Conservation (phyloP, 2,888 invertebrate species). For the Pyrocoelia pectoralis region DNA sequence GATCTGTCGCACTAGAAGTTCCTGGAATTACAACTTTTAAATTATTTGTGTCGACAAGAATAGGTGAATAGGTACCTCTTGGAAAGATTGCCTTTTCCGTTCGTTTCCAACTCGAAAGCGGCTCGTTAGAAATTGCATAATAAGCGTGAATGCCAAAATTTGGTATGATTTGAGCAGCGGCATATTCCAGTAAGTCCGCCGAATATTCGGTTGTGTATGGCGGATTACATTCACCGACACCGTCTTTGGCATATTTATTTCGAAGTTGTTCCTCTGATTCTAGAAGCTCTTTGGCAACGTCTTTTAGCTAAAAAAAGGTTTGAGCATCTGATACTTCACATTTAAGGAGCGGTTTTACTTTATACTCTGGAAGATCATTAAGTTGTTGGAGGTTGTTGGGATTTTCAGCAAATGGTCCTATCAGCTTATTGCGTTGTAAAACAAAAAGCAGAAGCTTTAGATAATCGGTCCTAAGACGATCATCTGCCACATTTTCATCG, state of each 20-base stretch:
- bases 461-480: slow-evolving; percentile 55
- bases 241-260: slow-evolving; percentile 38
- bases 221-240: slow-evolving; percentile 47
- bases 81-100: slow-evolving; percentile 54
- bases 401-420: slow-evolving; percentile 57
- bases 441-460: slow-evolving; percentile 60
- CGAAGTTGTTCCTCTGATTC: slow-evolving; percentile 48
- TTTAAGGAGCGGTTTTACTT: slow-evolving; percentile 41
- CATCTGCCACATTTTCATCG: slow-evolving; percentile 46
- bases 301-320: slow-evolving; percentile 45
- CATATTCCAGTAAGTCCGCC: slow-evolving; percentile 59
- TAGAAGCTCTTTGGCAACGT: slow-evolving; percentile 54
- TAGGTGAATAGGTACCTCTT: slow-evolving; percentile 48
- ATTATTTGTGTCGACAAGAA: neutral
- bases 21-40: neutral
- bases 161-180: slow-evolving; percentile 61
- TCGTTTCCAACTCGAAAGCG: slow-evolving; percentile 57
- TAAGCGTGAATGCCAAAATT: slow-evolving; percentile 63
- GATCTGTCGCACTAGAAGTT: slow-evolving; percentile 5
- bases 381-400: slow-evolving; percentile 52
- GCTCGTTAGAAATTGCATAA: slow-evolving; percentile 61
- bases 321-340: too few species aligned
- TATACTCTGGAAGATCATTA: slow-evolving; percentile 50
- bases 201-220: slow-evolving; percentile 55
- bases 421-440: slow-evolving; percentile 56